Evolutionary conservation across 2,797 vertebrate species (phyloP), one percentile per base, ranked within the genome.

Genomic region (Furcifer pardalis): DNA sequence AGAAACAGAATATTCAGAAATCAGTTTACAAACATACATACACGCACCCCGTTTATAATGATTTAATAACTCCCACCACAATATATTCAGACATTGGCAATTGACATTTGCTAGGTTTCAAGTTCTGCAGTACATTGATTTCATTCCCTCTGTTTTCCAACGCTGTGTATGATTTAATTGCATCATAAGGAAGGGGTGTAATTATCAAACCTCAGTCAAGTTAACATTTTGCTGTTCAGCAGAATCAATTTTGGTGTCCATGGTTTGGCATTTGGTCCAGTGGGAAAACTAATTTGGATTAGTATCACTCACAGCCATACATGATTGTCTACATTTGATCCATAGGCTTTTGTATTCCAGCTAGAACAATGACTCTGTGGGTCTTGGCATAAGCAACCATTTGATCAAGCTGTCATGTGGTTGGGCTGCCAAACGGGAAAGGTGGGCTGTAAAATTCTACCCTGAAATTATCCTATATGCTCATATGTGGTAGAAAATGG

Each of bases 121-220:
- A 88, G 75, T 79, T 94, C 79, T 82, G 86, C 94, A 87, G 74
- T 85, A 84, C 90, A 94, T 92, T 89, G 90, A 94, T 89, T 94
- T 90, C 86, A 92, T 94, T 92, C 90, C 78, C 68, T 93, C 87
- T 90, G 88, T 89, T 93, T 94, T 92, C 91, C 90, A 86, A 69
- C 94, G 83, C 91, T 94, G 90, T 88, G 85, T 93, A 90, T 93
- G 90, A 89, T 92, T 95, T 94, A 94, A 94, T 96, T 93, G 94
- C 86, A 90, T 92, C 87, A 92, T 82, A 87, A 87, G 94, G 92
- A 95, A 94, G 89, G 95, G 86, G 89, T 90, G 84, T 92, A 94
- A 95, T 93, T 95, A 95, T 95, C 94, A 95, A 95, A 93, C 92
- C 94, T 91, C 94, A 92, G 93, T 91, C 93, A 95, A 94, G 90